Base-by-base conservation (phyloP, 1,140 invertebrate genomes). In the Lasaia peninsularis region DNA sequence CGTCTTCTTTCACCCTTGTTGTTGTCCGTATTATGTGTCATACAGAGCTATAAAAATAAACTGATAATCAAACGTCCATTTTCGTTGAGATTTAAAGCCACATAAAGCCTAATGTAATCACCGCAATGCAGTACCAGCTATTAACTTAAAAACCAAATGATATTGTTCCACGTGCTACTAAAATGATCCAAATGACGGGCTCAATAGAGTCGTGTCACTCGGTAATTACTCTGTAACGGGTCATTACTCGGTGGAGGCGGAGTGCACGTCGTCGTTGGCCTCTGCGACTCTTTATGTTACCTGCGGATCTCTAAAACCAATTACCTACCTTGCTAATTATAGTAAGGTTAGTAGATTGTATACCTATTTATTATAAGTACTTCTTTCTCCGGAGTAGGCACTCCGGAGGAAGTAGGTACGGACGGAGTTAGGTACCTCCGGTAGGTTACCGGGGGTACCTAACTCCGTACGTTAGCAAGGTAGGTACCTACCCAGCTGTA, bases 251-350 rank as follows among this genome's bases (percentile, higher is more conserved):
- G 24, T 16, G 24, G 28, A 52, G 16, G 11, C 7, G 14, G 50
- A 32, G 24, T 52, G 24, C 24, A 28, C 24, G 12, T 31, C 12
- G 24, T 50, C 24, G 28, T 50, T 21, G 48, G 20, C 50, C 50
- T 31, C 50, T 28, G 24, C 2, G 28, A 10, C 24, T 52, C 49
- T 63, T 66, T 64, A 65, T 64, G 56, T 10, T 18, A 44, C 37
- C 37, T 44, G 16, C 37, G 37, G 37, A 10, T 44, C 10, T 9
- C 10, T 44, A 5, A 44, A 44, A 14, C 37, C 16, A 18, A 20
- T 44, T 44, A 44, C 4, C 37, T 44, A 20, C 8, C 37, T 9
- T 11, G 37, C 16, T 14, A 44, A 44, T 44, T 44, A 20, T 44
- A 18, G 12, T 44, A 18, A 16, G n/a, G n/a, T n/a, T n/a, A n/a